Percentiles rank a stretch among this genome's conserved stretches.
Conservation (phyloP, 2,888 invertebrate genomes). For the Marasmarcha lunaedactyla region DNA sequence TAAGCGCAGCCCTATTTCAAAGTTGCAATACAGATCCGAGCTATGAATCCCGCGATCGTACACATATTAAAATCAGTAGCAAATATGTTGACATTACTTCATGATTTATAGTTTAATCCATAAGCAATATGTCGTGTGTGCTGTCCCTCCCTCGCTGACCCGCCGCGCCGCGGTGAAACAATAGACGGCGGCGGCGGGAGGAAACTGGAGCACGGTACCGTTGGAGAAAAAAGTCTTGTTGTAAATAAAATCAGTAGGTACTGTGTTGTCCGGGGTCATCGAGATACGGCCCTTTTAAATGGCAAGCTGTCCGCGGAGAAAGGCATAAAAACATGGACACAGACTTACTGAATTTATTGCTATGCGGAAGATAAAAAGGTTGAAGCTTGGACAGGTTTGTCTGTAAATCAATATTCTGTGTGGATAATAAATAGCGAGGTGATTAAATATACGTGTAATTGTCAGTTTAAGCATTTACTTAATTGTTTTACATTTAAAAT, state of each 20-base stretch:
- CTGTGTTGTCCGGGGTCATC: constrained; percentile 30
- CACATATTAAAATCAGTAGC: constrained; percentile 40
- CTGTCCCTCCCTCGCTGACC: constrained; percentile 12
- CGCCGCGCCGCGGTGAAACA: constrained; percentile 22
- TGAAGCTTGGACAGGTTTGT: constrained; percentile 4
- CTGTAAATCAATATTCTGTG: constrained; percentile 26
- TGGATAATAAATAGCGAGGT: too few relatives aligned
- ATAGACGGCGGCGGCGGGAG: constrained; percentile 19
- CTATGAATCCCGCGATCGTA: constrained; percentile 35
- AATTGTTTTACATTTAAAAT: too few relatives aligned
- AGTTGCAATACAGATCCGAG: constrained; percentile 28
- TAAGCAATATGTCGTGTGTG: constrained; percentile 23
- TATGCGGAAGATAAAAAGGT: constrained; percentile 21
- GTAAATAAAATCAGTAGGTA: constrained; percentile 28
- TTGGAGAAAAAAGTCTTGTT: constrained; percentile 26
- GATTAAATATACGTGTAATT: too few relatives aligned
- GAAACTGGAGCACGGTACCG: constrained; percentile 37
- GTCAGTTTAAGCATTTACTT: too few relatives aligned
- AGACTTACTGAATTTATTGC: constrained; percentile 26
- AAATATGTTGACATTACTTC: constrained; percentile 32
- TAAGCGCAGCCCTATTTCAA: constrained; percentile 21
- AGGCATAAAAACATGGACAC: constrained; percentile 28
- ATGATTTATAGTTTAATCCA: constrained; percentile 24
- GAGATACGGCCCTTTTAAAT: constrained; percentile 36
- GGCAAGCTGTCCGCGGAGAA: constrained; percentile 24